Evolutionary conservation across 2,113 vertebrate species (phyloP).

Genomic region (Zosterops pallidus): DNA sequence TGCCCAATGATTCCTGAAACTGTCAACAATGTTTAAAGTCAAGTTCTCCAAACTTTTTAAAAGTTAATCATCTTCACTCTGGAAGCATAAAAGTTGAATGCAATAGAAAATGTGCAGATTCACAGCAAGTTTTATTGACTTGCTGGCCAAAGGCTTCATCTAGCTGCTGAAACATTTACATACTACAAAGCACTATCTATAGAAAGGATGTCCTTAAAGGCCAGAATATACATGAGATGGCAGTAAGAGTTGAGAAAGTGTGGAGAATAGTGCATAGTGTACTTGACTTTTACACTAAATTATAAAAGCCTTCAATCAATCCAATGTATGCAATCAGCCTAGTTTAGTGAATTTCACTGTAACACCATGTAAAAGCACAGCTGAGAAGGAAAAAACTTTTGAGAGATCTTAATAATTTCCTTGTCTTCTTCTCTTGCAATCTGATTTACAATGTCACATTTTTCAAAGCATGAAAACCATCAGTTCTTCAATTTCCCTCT

Average conservation of each 20-base stretch:
- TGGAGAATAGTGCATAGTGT: not conserved
- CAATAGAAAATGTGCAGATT: constrained; percentile 51
- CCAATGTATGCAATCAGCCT: not conserved
- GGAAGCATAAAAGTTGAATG: constrained; percentile 68
- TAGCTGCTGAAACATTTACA: constrained; percentile 60
- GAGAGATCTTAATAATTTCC: not conserved
- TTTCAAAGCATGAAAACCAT: not conserved
- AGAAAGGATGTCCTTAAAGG: constrained; percentile 31
- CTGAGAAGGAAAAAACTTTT: not conserved
- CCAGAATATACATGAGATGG: constrained; percentile 20
- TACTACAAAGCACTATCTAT: constrained; percentile 22
- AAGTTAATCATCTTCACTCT: constrained; percentile 71
- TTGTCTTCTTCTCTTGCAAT: not conserved
- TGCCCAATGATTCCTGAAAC: constrained; percentile 62
- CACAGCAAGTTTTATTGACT: constrained; percentile 50
- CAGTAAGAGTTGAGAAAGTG: constrained; percentile 4
- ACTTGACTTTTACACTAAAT: not conserved
- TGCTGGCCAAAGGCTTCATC: constrained; percentile 31
- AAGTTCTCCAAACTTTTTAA: constrained; percentile 69
- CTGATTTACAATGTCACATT: not conserved
- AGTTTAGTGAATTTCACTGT: not conserved
- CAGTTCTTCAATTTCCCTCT: not conserved
- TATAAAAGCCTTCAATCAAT: constrained; percentile 8
- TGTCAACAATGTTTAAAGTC: constrained; percentile 69
- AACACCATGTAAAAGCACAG: not conserved